A percentile compares a stretch with the other conserved stretches of the same genome.
Evolutionary conservation across 2,888 invertebrate genomes (phyloP).

Genomic region (Coleophora flavipennella): DNA sequence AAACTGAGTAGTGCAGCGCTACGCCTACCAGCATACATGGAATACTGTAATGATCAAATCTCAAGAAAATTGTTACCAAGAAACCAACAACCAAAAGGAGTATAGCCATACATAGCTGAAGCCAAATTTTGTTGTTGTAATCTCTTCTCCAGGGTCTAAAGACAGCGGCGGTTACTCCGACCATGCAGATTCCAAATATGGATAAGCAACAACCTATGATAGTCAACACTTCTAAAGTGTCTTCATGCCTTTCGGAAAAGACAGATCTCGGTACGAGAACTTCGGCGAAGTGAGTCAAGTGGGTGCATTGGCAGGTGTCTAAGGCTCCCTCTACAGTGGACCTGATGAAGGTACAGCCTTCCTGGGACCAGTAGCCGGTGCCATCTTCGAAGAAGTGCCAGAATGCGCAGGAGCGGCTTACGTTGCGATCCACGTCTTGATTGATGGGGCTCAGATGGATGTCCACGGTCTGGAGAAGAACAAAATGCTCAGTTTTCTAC

Average conservation of each 20-base stretch:
- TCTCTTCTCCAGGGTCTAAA: conserved; percentile 75
- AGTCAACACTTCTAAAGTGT: conserved; percentile 57
- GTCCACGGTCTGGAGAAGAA: conserved; percentile 40
- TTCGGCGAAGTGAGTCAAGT: conserved; percentile 75
- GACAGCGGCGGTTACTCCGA: conserved; percentile 65
- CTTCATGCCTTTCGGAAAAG: conserved; percentile 46
- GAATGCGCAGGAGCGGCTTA: conserved; percentile 60
- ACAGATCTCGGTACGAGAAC: conserved; percentile 51
- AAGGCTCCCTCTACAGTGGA: conserved; percentile 33
- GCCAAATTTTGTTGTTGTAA: conserved; percentile 73
- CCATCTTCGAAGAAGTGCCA: conserved; percentile 65
- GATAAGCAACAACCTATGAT: conserved; percentile 65
- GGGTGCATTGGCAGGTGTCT: conserved; percentile 67
- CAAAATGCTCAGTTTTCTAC: too few relatives aligned
- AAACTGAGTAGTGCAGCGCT: conserved; percentile 75
- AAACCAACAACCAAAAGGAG: conserved; percentile 54
- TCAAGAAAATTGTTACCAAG: conserved; percentile 39
- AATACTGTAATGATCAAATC: conserved; percentile 41
- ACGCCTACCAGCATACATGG: conserved; percentile 74
- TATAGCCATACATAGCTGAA: conserved; percentile 70
- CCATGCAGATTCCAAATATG: conserved; percentile 59
- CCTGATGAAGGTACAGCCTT: conserved; percentile 61
- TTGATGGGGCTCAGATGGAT: conserved; percentile 50
- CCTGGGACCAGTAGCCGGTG: conserved; percentile 65
- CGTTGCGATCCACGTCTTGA: conserved; percentile 31